Conservation (phyloP, 2,888 invertebrate genomes). For the Halictus ligatus region DNA sequence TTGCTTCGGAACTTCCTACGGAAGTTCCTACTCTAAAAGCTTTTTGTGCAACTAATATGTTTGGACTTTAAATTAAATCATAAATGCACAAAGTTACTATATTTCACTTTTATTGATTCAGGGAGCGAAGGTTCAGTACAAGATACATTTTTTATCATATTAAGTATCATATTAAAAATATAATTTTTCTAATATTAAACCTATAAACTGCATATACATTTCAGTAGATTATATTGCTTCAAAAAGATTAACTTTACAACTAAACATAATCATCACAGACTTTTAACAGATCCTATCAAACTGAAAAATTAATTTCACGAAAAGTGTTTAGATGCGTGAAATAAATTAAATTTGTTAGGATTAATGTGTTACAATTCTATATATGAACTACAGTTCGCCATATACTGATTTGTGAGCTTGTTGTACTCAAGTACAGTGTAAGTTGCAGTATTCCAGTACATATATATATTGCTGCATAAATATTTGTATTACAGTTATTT, state of each 20-base stretch:
- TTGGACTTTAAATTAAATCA: too few species aligned
- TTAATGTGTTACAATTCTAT: conserved; percentile 13
- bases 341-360: conserved; percentile 20
- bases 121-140: neutral
- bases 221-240: conserved; percentile 29
- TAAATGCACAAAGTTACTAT: neutral
- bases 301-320: conserved; percentile 8
- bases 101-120: neutral
- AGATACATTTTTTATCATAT: conserved; percentile 8
- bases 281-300: conserved; percentile 28
- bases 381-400: conserved; percentile 11
- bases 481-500: conserved; percentile 15
- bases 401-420: neutral
- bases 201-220: conserved; percentile 22
- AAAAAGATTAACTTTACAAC: conserved; percentile 27
- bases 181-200: conserved; percentile 26
- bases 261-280: conserved; percentile 36
- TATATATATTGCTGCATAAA: conserved; percentile 18
- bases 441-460: neutral
- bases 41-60: too few species aligned
- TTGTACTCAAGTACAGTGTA: neutral
- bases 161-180: conserved; percentile 23
- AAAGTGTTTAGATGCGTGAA: conserved; percentile 9
- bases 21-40: too few species aligned
- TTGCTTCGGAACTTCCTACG: too few species aligned